Conservation (phyloP, 2,888 invertebrate species). For the Rhorus exstirpatorius region DNA sequence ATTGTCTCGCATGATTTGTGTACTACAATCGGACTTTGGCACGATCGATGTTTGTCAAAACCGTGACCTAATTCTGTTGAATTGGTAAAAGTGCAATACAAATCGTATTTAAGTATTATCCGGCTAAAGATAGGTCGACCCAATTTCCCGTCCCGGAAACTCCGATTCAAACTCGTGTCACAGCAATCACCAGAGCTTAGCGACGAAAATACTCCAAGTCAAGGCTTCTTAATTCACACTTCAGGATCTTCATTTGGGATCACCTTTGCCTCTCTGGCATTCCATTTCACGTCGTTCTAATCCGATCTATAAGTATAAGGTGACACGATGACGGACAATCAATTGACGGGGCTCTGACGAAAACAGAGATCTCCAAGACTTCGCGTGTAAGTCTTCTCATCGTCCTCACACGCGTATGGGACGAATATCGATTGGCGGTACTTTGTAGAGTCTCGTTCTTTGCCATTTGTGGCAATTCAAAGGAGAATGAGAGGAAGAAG, state of each 20-base stretch:
- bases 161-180: background rate
- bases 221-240: conserved; percentile 12
- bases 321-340: background rate
- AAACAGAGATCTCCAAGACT: background rate
- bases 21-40: no score
- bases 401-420: background rate
- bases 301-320: background rate
- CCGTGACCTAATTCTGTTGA: no score
- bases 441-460: background rate
- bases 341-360: background rate
- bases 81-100: no score
- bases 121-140: no score
- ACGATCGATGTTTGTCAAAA: no score
- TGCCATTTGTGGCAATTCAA: background rate
- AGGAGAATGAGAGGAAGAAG: background rate
- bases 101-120: no score
- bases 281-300: background rate
- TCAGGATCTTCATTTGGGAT: conserved; percentile 3
- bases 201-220: background rate
- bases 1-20: no score
- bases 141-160: background rate
- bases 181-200: background rate
- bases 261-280: background rate
- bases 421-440: conserved; percentile 24
- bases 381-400: conserved; percentile 8